Percentiles rank a stretch among this genome's conserved stretches.
Evolutionary conservation across 2,797 vertebrate genomes (phyloP).

Genomic region (Brachyalestes nurse): DNA sequence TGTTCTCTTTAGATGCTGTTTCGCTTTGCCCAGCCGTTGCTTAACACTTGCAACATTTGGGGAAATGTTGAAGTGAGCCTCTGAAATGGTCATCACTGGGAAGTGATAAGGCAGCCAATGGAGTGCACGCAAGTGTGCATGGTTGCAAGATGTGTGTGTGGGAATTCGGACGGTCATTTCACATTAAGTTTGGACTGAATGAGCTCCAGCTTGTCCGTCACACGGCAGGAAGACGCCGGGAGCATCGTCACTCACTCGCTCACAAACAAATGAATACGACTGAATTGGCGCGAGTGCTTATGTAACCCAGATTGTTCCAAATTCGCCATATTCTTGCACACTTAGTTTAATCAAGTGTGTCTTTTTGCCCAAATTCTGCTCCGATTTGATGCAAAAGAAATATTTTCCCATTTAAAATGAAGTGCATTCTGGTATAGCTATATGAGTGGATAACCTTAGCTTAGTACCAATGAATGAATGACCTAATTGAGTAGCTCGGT

Average conservation of each 20-base stretch:
- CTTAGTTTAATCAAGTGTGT: too few species aligned
- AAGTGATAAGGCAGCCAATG: conserved; percentile 33
- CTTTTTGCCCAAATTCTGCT: too few species aligned
- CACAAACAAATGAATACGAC: neutral
- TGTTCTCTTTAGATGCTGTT: conserved; percentile 46
- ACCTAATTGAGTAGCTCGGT: too few species aligned
- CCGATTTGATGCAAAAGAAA: too few species aligned
- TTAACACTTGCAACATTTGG: conserved; percentile 52
- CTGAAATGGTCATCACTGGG: conserved; percentile 45
- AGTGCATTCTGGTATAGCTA: too few species aligned
- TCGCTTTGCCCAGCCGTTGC: conserved; percentile 39
- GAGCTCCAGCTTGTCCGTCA: neutral
- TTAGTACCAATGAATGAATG: too few species aligned
- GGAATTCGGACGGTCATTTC: conserved; percentile 25
- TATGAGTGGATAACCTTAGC: too few species aligned
- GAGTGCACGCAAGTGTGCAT: neutral
- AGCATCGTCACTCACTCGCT: neutral
- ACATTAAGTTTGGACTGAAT: neutral
- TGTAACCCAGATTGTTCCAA: too few species aligned
- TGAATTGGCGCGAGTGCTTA: too few species aligned
- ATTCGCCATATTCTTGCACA: too few species aligned
- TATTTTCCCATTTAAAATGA: too few species aligned
- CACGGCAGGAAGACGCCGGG: neutral
- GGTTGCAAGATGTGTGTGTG: conserved; percentile 19
- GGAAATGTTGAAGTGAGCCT: conserved; percentile 53